These are phyloP conservation scores for Fragum sueziense DNA, from an alignment of 2,888 invertebrate species.

Conservation along the genomic window DNA sequence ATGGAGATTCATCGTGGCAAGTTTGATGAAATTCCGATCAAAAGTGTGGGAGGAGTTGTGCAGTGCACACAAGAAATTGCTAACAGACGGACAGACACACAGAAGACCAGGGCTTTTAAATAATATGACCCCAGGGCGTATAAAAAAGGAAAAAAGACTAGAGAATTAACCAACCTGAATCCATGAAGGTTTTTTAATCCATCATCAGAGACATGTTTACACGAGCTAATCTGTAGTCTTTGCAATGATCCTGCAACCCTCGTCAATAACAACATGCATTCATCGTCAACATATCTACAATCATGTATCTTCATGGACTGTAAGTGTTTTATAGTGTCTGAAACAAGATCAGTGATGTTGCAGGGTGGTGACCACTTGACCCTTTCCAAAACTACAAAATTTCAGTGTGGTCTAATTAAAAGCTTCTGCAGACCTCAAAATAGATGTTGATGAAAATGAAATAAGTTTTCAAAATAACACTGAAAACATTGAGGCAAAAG, in stretches of 20 bases:
- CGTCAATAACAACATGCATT: constrained; percentile 13
- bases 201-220: constrained; percentile 36
- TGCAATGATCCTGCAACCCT: constrained; percentile 5
- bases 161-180: constrained; percentile 27
- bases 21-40: too few relatives aligned
- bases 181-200: constrained; percentile 27
- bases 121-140: background rate
- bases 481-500: too few relatives aligned
- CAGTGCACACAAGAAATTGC: too few relatives aligned
- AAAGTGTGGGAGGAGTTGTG: background rate
- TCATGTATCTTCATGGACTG: constrained; percentile 40
- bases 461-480: too few relatives aligned
- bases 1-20: too few relatives aligned
- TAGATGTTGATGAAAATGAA: too few relatives aligned
- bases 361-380: too few relatives aligned
- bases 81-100: background rate
- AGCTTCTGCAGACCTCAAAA: too few relatives aligned
- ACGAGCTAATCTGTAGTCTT: constrained; percentile 44
- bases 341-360: too few relatives aligned
- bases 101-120: background rate
- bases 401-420: too few relatives aligned
- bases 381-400: too few relatives aligned
- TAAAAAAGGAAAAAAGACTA: background rate
- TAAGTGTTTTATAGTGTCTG: constrained; percentile 18
- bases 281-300: constrained; percentile 43